These are phyloP conservation scores for Volucella bombylans DNA, from an alignment of 2,888 invertebrate genomes.

Conservation along the genomic window DNA sequence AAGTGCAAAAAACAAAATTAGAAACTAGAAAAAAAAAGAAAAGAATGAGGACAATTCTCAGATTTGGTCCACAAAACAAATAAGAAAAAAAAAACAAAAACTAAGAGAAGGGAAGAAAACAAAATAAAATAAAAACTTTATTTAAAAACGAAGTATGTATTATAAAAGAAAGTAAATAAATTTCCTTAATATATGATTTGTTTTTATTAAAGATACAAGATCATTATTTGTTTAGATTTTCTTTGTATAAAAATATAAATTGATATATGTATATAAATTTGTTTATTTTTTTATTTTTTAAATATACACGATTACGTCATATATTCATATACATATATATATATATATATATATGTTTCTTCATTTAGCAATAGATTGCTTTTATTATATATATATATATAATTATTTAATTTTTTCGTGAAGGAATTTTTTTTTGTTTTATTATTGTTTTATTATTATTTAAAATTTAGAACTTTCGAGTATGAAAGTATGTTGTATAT, in stretches of 20 bases:
- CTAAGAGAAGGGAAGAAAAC: background rate
- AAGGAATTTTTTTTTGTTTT: slow-evolving; percentile 18
- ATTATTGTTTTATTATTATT: slow-evolving; percentile 22
- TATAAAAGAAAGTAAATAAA: background rate
- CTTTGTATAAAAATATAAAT: slow-evolving; percentile 70
- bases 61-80: slow-evolving; percentile 53
- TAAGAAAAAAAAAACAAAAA: background rate
- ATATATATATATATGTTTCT: slow-evolving; percentile 33
- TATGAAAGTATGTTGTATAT: slow-evolving; percentile 51
- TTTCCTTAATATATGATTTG: slow-evolving; percentile 41
- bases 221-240: slow-evolving; percentile 46
- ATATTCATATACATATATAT: slow-evolving; percentile 43
- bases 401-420: slow-evolving; percentile 28
- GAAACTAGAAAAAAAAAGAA: background rate
- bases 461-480: slow-evolving; percentile 41
- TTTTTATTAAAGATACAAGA: slow-evolving; percentile 50
- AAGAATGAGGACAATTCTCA: slow-evolving; percentile 6
- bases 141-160: no score
- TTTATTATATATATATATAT: slow-evolving; percentile 30
- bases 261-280: slow-evolving; percentile 63
- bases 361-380: slow-evolving; percentile 61
- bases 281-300: slow-evolving; percentile 21
- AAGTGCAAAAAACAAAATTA: slow-evolving; percentile 8
- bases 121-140: background rate
- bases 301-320: slow-evolving; percentile 47